Evolutionary conservation across 92 coral and sea anemone genomes (phyloP), one percentile per base, ranked within the genome.

Genomic region (Isaurus tuberculatus): DNA sequence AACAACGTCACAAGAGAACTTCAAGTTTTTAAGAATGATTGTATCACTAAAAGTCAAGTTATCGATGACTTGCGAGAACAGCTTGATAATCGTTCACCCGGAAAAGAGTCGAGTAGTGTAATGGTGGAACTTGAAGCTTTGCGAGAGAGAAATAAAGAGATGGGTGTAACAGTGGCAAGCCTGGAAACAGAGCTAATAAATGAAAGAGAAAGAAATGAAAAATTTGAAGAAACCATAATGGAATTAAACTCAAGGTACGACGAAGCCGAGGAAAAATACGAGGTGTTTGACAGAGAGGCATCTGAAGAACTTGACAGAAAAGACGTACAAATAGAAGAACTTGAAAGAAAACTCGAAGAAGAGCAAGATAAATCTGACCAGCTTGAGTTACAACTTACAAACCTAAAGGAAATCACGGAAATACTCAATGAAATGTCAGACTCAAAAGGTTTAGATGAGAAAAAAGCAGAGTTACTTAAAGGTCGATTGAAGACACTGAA

Each of bases 61-160:
- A 93, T 93, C 22, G 91, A 89, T 53, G 85, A 92, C 42, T 86
- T 93, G 4, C 89, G 91, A 75, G 79, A 83, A 43, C 91, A 93
- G 77, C 77, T 91, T 53, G 91, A 83, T 15, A 63, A 79, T 36
- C 70, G 70, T 34, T 58, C 67, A 3, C 55, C 70, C 26, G 1
- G 30, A 29, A 65, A 60, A 8, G 53, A 20, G 60, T 57, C 70
- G 23, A 58, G 64, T 37, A 58, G 49, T 70, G 15, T 68, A 53
- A 8, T 65, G 44, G 63, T 80, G 14, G 92, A 88, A 34, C 87
- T 89, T 33, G 90, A 70, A 34, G 79, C 83, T 22, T 64, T 89
- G 70, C 68, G 66, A 28, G 89, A 89, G 33, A 88, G 87, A 85
- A 88, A 89, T 5, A 88, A 84, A 20, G 91, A 89, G 22, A 87